These are phyloP conservation scores for Erythrolamprus reginae DNA, from an alignment of 2,113 vertebrate genomes.

Conservation along the genomic window DNA sequence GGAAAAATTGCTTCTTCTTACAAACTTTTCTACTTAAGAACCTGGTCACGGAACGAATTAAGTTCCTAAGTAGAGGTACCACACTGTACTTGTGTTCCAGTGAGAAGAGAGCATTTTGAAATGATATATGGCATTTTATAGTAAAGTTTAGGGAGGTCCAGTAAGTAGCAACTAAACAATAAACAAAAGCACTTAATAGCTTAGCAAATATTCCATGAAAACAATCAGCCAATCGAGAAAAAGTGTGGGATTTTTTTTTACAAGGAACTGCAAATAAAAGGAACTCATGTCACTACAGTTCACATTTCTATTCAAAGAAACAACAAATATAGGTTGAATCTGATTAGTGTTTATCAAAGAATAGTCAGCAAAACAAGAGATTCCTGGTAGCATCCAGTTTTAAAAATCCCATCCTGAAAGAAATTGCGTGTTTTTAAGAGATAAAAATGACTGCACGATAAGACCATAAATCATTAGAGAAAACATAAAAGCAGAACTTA, in stretches of 20 bases:
- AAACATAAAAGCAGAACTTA: conserved; percentile 18
- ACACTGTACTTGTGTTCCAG: not conserved
- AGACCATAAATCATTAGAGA: conserved; percentile 5
- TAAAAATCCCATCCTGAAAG: conserved; percentile 2
- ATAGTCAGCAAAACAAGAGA: conserved; percentile 8
- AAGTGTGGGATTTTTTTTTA: conserved; percentile 11
- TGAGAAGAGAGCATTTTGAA: not conserved
- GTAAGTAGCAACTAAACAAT: not conserved
- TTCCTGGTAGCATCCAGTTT: conserved; percentile 15
- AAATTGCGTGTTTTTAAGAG: conserved; percentile 13
- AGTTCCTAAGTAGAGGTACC: no score
- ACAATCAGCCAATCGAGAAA: not conserved
- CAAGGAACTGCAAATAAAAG: no score
- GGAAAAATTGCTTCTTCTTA: no score
- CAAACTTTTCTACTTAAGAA: no score
- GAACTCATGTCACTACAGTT: not conserved
- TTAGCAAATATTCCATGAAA: not conserved
- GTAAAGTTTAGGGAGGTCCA: not conserved
- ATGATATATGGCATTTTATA: not conserved
- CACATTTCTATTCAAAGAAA: not conserved
- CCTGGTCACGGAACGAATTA: no score
- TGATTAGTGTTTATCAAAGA: conserved; percentile 24
- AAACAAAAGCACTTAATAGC: not conserved
- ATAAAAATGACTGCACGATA: conserved; percentile 13
- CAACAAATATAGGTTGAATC: conserved; percentile 14